phyloP scores from a whole-genome alignment of 2,888 invertebrate genomes.

The Hirtodrosophila cameraria region DNA sequence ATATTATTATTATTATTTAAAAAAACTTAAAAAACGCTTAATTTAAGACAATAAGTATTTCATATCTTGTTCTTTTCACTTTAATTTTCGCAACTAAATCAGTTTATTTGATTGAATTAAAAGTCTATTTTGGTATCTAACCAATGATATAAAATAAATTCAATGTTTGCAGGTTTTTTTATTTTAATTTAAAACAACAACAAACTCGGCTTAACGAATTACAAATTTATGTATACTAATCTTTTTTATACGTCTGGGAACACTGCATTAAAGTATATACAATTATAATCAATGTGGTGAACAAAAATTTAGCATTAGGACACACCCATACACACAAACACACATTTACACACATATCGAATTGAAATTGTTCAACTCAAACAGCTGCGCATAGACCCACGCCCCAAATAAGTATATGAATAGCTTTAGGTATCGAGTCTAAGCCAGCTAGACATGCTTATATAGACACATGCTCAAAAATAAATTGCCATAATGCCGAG shows the following conservation, averaged over 20 bases:
- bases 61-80: too few relatives aligned
- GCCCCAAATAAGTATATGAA: conserved; percentile 25
- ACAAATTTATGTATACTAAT: conserved; percentile 1
- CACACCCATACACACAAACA: conserved; percentile 29
- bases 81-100: too few relatives aligned
- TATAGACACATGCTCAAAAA: conserved; percentile 30
- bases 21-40: too few relatives aligned
- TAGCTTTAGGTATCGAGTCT: conserved; percentile 1
- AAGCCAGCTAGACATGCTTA: conserved; percentile 11
- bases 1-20: too few relatives aligned
- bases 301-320: conserved; percentile 36
- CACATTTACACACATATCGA: background rate
- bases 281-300: conserved; percentile 45
- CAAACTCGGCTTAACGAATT: background rate
- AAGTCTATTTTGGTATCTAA: too few relatives aligned
- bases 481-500: conserved; percentile 35
- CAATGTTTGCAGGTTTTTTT: background rate
- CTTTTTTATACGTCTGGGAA: conserved; percentile 2
- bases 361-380: conserved; percentile 1
- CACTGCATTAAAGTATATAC: background rate
- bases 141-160: too few relatives aligned
- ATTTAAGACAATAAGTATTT: too few relatives aligned
- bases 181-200: too few relatives aligned
- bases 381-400: conserved; percentile 47
- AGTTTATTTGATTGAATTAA: too few relatives aligned